These are phyloP conservation scores for Eulemur rufifrons DNA, from an alignment of 2,113 vertebrate species.

Conservation along the genomic window DNA sequence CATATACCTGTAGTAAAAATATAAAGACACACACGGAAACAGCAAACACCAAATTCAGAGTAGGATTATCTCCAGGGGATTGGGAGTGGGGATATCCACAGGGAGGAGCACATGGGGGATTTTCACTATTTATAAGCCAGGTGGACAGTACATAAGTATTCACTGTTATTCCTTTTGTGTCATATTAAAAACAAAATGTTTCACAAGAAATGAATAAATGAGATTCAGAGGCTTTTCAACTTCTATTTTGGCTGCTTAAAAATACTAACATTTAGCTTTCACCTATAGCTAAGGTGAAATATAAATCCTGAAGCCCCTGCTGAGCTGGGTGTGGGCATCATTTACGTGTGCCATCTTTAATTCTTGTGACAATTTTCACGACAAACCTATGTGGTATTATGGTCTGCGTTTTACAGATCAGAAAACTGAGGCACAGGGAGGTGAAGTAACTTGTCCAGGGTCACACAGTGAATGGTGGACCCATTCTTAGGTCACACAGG, in stretches of 20 bases:
- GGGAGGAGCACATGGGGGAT: not conserved
- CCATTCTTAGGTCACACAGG: not conserved
- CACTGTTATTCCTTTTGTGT: not conserved
- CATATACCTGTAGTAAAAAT: not conserved
- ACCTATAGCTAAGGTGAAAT: not conserved
- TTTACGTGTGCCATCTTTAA: not conserved
- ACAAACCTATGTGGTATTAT: not conserved
- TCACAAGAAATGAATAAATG: constrained; percentile 7
- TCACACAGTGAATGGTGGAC: not conserved
- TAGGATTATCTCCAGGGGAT: not conserved
- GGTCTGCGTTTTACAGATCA: not conserved
- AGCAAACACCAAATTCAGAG: not conserved
- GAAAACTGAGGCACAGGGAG: not conserved
- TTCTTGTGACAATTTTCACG: not conserved
- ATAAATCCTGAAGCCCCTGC: not conserved
- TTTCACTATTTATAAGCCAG: not conserved
- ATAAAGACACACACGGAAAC: not conserved
- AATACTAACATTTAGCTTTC: not conserved
- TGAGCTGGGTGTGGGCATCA: not conserved
- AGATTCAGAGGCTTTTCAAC: not conserved
- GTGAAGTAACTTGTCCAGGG: not conserved
- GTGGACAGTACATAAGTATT: not conserved
- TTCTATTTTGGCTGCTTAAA: not conserved
- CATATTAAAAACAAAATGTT: not conserved
- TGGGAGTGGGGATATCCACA: not conserved